phyloP scores from a whole-genome alignment of 1,140 invertebrate genomes.

The Zaprionus kolodkinae region DNA sequence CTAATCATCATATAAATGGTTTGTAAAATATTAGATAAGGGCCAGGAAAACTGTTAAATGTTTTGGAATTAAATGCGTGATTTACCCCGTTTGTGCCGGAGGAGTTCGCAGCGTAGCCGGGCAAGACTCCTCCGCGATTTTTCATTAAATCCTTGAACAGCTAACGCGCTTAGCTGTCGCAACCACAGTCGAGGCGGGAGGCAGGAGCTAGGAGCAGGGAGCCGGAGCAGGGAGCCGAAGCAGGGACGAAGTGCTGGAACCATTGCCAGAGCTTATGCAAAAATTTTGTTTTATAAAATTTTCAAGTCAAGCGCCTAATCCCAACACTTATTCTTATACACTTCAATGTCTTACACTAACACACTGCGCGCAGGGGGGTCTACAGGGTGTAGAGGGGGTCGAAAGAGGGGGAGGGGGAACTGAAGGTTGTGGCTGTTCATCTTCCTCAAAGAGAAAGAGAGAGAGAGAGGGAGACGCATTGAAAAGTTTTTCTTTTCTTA shows the following conservation, averaged over 20 bases:
- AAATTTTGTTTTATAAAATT: constrained; percentile 83
- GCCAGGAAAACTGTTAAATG: constrained; percentile 78
- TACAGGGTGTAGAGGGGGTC: no score
- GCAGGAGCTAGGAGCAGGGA: background rate
- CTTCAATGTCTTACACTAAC: constrained; percentile 78
- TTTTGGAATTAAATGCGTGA: constrained; percentile 82
- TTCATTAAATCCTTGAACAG: constrained; percentile 81
- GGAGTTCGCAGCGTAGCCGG: constrained; percentile 21
- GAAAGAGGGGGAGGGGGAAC: no score
- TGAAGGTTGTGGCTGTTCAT: constrained; percentile 33
- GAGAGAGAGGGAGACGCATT: constrained; percentile 40
- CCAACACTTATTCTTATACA: constrained; percentile 83
- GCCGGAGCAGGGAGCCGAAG: background rate
- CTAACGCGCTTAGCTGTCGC: constrained; percentile 76
- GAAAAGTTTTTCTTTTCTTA: constrained; percentile 79
- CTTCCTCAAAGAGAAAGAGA: constrained; percentile 18
- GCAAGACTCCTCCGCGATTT: constrained; percentile 60
- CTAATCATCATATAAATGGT: constrained; percentile 83
- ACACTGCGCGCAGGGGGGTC: constrained; percentile 20
- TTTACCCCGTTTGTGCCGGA: constrained; percentile 70
- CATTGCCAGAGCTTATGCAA: constrained; percentile 77
- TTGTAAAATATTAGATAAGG: constrained; percentile 83
- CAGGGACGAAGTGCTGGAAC: background rate
- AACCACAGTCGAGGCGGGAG: constrained; percentile 51
- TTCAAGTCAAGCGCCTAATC: constrained; percentile 83